Conservation (phyloP, 2,888 invertebrate genomes). For the Chaetogeoica ovagalla region DNA sequence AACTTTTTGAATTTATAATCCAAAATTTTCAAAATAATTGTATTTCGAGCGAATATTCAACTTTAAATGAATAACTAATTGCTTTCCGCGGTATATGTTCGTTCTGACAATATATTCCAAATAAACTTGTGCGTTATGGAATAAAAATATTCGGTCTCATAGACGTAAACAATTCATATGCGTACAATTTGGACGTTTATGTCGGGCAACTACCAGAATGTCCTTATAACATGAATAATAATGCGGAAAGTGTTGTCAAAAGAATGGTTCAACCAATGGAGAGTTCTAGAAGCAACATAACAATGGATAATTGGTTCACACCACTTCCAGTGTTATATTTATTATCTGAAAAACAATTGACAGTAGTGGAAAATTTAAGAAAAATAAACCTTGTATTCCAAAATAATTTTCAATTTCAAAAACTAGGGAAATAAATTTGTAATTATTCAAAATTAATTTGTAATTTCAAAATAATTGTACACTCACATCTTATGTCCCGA, state of each 20-base stretch:
- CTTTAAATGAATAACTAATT: conserved; percentile 17
- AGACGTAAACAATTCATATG: conserved; percentile 46
- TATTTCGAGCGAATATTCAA: conserved; percentile 15
- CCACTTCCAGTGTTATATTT: conserved; percentile 55
- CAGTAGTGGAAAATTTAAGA: conserved; percentile 55
- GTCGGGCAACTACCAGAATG: conserved; percentile 26
- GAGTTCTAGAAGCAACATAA: conserved; percentile 54
- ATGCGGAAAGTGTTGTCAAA: conserved; percentile 18
- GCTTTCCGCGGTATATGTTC: conserved; percentile 39
- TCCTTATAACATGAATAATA: conserved; percentile 29
- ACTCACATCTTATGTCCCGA: conserved; percentile 56
- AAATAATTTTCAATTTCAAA: conserved; percentile 56
- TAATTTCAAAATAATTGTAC: conserved; percentile 57
- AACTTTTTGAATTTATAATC: conserved; percentile 18
- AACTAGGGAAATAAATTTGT: conserved; percentile 55
- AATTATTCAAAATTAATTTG: conserved; percentile 57
- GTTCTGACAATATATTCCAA: conserved; percentile 32
- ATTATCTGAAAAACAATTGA: conserved; percentile 54
- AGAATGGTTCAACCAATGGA: conserved; percentile 46
- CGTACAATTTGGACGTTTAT: conserved; percentile 54
- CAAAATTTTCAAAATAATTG: conserved; percentile 19
- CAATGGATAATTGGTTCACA: conserved; percentile 55
- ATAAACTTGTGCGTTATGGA: conserved; percentile 44
- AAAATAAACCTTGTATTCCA: conserved; percentile 57
- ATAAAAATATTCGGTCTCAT: conserved; percentile 42